Base-by-base conservation (phyloP, 2,888 invertebrate species). In the Emmelina monodactyla region DNA sequence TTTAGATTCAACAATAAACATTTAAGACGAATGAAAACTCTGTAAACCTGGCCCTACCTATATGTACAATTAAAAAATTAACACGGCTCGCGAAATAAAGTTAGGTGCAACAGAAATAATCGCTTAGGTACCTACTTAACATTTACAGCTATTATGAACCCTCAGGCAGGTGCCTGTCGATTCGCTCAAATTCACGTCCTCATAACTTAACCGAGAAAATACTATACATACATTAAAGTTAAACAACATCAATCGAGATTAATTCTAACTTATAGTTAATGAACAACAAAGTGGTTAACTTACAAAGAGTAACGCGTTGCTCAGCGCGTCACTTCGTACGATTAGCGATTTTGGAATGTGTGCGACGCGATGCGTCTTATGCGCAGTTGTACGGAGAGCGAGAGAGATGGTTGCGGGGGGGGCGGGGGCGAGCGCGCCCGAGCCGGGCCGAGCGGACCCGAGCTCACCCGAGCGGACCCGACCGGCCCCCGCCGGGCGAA, bases 281-380 rank as follows among this genome's bases (percentile, higher is more conserved):
- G 78, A 78, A 78, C 78, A 78, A 73, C 76, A 75, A 68, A 72
- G 76, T 78, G 78, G 78, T 75, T 73, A 76, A 75, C 67, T 66
- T 68, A 71, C 64, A 70, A 62, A 58, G 54, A 58, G 66, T 56
- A 64, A 64, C 69, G 70, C 68, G 58, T 50, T 53, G 49, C 51
- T 50, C 49, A 61, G 58, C 62, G 64, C 63, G 62, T 56, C 67
- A 60, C 61, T 46, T 56, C 64, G 63, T 64, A 64, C 62, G 52
- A 58, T 56, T 55, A 63, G 58, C 58, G 62, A 63, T 70, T 71
- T 72, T 78, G 78, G 78, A 78, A 78, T 78, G 78, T 78, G 63
- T 72, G 67, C 66, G 68, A 66, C 65, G 68, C 70, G 60, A n/a
- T n/a, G n/a, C n/a, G n/a, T n/a, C n/a, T n/a, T 50, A 47, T 49